Base-by-base conservation (phyloP, 2,888 invertebrate species). In the Platycheirus rosarum region DNA sequence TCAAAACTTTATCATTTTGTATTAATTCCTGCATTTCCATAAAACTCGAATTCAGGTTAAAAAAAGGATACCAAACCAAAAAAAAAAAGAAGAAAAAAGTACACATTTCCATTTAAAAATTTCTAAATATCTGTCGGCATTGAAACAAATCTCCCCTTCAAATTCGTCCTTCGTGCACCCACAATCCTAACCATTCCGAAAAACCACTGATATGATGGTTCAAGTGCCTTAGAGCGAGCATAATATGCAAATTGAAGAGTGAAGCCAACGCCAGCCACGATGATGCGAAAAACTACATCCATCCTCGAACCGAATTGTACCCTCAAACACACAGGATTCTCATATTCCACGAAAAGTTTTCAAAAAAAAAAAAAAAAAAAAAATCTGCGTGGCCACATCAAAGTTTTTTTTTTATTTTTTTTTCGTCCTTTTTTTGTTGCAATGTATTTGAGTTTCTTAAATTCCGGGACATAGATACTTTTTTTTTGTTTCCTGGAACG, bases 191-290 rank as follows among this genome's bases (percentile, higher is more conserved):
- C 57, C 57, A 35, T 46, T 46, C 5, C 29, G 26, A 60, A 29
- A 20, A 63, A 20, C 35, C 53, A 29, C 55, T 51, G 57, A 74
- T 75, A 75, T 51, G 63, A 75, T 51, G 69, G 75, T 75, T 65
- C 57, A 79, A 79, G 79, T 74, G 74, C 79, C 69, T 53, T 49
- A 20, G 32, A 63, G 69, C 69, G 49, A 49, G 55, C 20, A 44
- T 69, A 79, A 69, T 69, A 75, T 75, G 75, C 62, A 79, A 79
- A 79, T 75, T 79, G 79, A 55, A 78, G 57, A 42, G 46, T 53
- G 68, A 53, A 68, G 44, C 42, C 60, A 37, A 48, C 40, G 40
- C 40, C 57, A 40, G 40, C 57, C 23, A 57, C 40, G 57, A 23
- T 42, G 40, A n/a, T 23, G 32, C 55, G 13, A 60, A 60, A 42